Conservation (phyloP, 1,140 invertebrate genomes). For the Babylonia areolata region DNA sequence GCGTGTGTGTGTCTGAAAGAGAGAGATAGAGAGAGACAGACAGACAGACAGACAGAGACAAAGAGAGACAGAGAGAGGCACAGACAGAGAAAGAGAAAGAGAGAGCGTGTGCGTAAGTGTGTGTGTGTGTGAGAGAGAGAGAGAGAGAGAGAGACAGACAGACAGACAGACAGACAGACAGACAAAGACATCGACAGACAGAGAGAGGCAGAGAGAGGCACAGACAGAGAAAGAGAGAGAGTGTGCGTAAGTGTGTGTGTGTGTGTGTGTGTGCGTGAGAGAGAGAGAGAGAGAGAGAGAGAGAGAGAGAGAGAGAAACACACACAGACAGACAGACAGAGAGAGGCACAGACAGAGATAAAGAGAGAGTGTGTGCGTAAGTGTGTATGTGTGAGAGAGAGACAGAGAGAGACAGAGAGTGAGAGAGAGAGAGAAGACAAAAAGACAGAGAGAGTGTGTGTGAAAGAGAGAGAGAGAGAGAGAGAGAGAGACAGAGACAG, state of each 20-base stretch:
- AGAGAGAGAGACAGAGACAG: neutral
- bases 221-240: neutral
- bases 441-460: neutral
- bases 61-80: too few species aligned
- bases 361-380: constrained; percentile 19
- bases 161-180: neutral
- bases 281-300: constrained; percentile 12
- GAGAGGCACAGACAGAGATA: constrained; percentile 20
- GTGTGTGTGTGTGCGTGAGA: too few species aligned
- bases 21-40: too few species aligned
- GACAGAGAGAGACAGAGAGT: neutral
- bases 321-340: neutral
- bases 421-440: constrained; percentile 15
- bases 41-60: too few species aligned
- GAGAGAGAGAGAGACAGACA: neutral
- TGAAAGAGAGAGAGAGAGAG: constrained; percentile 22
- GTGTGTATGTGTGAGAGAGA: too few species aligned
- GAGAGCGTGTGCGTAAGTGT: too few species aligned
- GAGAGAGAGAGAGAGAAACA: neutral
- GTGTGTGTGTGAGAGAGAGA: neutral
- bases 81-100: too few species aligned
- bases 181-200: too few species aligned
- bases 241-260: too few species aligned
- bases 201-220: too few species aligned
- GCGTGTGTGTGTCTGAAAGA: too few species aligned